A percentile compares a stretch with the other conserved stretches of the same genome.
phyloP scores from a whole-genome alignment of 1,140 invertebrate genomes.

The Bombus sibiricus region DNA sequence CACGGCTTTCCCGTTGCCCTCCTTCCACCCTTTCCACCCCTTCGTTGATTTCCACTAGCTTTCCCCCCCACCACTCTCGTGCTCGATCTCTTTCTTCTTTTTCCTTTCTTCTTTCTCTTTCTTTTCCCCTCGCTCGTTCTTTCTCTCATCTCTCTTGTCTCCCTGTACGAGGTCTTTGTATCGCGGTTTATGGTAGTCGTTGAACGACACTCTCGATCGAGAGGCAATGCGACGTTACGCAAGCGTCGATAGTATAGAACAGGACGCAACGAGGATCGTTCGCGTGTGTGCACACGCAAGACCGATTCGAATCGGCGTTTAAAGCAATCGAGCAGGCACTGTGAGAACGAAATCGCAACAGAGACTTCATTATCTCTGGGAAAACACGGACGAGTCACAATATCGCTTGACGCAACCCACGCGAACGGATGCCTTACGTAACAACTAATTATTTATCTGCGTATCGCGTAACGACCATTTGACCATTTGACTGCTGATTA shows the following conservation, averaged over 20 bases:
- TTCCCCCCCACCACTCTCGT: too few species aligned
- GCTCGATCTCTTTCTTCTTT: too few species aligned
- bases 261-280: background rate
- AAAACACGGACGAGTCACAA: slow-evolving; percentile 54
- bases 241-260: background rate
- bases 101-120: background rate
- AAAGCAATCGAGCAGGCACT: background rate
- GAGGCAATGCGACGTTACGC: background rate
- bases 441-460: slow-evolving; percentile 54
- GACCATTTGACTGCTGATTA: background rate
- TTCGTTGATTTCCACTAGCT: background rate
- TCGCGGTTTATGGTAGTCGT: background rate
- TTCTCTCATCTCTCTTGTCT: background rate
- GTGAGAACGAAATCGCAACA: slow-evolving; percentile 56
- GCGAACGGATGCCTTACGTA: slow-evolving; percentile 18
- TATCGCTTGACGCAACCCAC: slow-evolving; percentile 41
- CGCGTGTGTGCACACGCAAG: background rate
- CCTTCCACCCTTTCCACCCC: background rate
- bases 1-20: slow-evolving; percentile 39
- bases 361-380: slow-evolving; percentile 47
- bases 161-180: background rate
- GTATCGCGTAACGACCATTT: slow-evolving; percentile 4
- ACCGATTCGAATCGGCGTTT: slow-evolving; percentile 1
- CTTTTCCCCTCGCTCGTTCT: background rate
- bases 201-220: slow-evolving; percentile 4